These are phyloP conservation scores for Acrocephalus kingi DNA, from an alignment of 2,113 vertebrate genomes.

Conservation along the genomic window DNA sequence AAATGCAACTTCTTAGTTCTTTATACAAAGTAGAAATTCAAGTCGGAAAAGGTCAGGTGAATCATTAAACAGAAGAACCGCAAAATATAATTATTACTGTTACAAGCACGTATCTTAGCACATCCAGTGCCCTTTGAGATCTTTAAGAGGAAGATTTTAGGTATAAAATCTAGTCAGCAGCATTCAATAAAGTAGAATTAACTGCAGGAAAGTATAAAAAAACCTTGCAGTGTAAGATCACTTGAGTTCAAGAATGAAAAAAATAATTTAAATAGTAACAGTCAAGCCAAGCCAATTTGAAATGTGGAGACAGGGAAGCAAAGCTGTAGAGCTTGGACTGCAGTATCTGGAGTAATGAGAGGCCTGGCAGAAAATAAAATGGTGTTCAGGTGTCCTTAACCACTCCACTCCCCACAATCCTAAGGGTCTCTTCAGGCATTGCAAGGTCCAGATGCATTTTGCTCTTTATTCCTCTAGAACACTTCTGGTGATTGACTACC, in stretches of 20 bases:
- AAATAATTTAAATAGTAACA: neutral
- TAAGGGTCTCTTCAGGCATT: neutral
- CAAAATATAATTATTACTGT: neutral
- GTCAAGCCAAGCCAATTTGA: neutral
- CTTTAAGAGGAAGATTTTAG: neutral
- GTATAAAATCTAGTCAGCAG: neutral
- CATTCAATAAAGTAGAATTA: neutral
- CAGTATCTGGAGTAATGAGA: neutral
- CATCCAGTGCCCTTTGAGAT: neutral
- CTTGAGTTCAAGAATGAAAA: neutral
- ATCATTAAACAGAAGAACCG: neutral
- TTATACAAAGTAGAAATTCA: neutral
- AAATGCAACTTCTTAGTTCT: neutral
- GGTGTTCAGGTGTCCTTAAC: neutral
- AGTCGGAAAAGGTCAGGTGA: neutral
- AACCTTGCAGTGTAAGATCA: neutral
- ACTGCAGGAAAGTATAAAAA: neutral
- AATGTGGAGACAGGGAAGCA: rapidly evolving
- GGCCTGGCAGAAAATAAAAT: neutral
- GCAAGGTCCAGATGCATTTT: neutral
- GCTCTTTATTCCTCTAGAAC: neutral
- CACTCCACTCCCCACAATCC: neutral
- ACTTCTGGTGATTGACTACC: neutral
- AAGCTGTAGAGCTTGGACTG: neutral
- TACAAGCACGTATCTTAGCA: neutral